Base-by-base conservation (phyloP, 92 coral and sea anemone genomes). In the Porites rus region DNA sequence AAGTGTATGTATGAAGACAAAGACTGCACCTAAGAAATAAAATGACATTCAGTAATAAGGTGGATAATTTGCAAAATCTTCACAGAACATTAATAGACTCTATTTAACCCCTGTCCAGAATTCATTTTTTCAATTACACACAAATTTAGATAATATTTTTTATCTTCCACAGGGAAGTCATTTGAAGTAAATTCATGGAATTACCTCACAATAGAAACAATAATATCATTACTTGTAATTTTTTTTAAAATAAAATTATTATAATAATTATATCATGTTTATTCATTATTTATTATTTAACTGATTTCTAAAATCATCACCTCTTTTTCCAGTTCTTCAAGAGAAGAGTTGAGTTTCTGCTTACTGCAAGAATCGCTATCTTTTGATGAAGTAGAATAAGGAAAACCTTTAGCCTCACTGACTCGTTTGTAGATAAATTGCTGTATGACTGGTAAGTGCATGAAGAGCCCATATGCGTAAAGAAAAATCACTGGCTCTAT, bases 391-490 rank as follows among this genome's bases (percentile, higher is more conserved):
- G 66, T 18, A 31, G 63, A 62, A 70, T 94, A 94, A 50, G 94
- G 90, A 58, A 91, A 89, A 20, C 92, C 92, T 72, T 89, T 92
- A 25, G 88, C 61, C 65, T 86, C 90, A 20, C 95, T 93, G 69
- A 94, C 87, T 24, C 94, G 90, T 65, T 18, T 74, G 81, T 94
- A 94, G 31, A 94, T 83, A 59, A 86, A 94, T 86, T 94, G 97
- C 53, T 94, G 94, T 21, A 94, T 94, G 51, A 94, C 97, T 24
- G 97, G 97, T 66, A 81, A 14, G 59, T 94, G 97, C 97, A 94
- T 91, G 51, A 94, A 87, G 66, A 94, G 83, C 10, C 93, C 97
- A 80, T 78, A 94, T 10, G 91, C 93, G 78, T 94, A 94, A 75
- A 89, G 86, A 64, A 94, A 92, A 18, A 94, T 89, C 54, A 94